Base-by-base conservation (phyloP, 2,888 invertebrate genomes). In the Sinhomidia bicolor region DNA sequence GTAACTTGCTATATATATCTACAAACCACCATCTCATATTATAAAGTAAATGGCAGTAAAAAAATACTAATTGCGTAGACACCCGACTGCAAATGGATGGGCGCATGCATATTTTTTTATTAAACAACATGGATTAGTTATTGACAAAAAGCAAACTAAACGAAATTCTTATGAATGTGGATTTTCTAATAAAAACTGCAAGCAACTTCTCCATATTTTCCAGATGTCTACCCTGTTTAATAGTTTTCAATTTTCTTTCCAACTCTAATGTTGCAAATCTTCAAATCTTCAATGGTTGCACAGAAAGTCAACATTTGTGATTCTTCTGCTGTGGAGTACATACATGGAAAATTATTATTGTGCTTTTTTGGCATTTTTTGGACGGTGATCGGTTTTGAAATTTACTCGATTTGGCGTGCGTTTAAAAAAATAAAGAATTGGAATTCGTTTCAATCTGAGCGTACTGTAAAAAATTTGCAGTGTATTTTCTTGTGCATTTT, bases 211-310 rank as follows among this genome's bases (percentile, higher is more conserved):
- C 41, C n/a, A 44, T 71, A 12, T 74, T 51, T 51, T 74, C 74
- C 74, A 74, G 74, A 74, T 74, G 74, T 51, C 29, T 26, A 26
- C 29, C 26, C 51, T 71, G 17, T 9, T 3, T 32, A 0, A 41
- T 71, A 36, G 10, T 71, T 71, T 12, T 17, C 17, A 44, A 32
- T 41, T 71, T 71, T 36, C 32, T 3, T 12, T 41, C 44, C 71
- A 74, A 74, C 36, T 74, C 1, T 7, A 36, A 36, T 26, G 74
- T 74, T 74, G 74, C 74, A 51, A 74, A 74, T 74, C 26, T 51
- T 5, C 36, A 51, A 74, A 23, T 41, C 36, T 29, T 36, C 7
- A 32, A 32, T 68, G 68, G 36, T 41, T 0, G 41, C 0, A 71
- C 12, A n/a, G 29, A 74, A 47, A 51, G 47, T 51, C 51, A 74